Evolutionary conservation across 2,113 vertebrate genomes (phyloP), one percentile per base, ranked within the genome.

Genomic region (Misgurnus anguillicaudatus): DNA sequence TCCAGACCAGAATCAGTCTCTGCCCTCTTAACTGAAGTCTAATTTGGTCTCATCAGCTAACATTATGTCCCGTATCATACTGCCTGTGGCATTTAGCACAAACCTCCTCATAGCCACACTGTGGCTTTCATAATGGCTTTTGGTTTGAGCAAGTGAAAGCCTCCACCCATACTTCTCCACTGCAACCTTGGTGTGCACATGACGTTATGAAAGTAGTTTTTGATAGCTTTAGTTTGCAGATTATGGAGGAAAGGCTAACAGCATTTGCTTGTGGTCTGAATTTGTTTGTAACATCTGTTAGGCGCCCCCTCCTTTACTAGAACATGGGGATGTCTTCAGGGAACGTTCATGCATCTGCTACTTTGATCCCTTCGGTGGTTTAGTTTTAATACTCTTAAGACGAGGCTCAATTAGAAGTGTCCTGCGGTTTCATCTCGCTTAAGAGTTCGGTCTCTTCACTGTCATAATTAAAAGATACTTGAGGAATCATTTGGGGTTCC

Each of bases 201-300:
- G 24, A 24, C 3, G 16, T 55, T 55, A 17, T n/a, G 21, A 14
- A 13, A 17, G 53, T 72, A 17, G 4, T 6, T 39, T 57, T 21
- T 4, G 13, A 39, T 4, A 14, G 9, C 6, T 55, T 9, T 9
- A 51, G 7, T 9, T 5, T 24, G 17, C 9, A 38, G 21, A 64
- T 4, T 17, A 55, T 31, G 51, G 19, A 36, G 51, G 38, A 57
- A 57, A 9, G 38, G 48, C 65, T 55, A 5, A 5, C 36, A 38
- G 61, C 36, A 48, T 60, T 67, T 80, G 71, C 36, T 21, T 74
- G 57, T 21, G 31, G 31, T 24, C 64, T 51, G 55, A 64, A 42
- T 21, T 14, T 66, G 48, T 41, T 48, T 58, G 41, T 41, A 76
- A 61, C 60, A 80, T 66, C 74, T 78, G 74, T 80, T 77, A 21